Evolutionary conservation across 2,888 invertebrate species (phyloP).

Genomic region (Ashinkailepas kermadecensis): DNA sequence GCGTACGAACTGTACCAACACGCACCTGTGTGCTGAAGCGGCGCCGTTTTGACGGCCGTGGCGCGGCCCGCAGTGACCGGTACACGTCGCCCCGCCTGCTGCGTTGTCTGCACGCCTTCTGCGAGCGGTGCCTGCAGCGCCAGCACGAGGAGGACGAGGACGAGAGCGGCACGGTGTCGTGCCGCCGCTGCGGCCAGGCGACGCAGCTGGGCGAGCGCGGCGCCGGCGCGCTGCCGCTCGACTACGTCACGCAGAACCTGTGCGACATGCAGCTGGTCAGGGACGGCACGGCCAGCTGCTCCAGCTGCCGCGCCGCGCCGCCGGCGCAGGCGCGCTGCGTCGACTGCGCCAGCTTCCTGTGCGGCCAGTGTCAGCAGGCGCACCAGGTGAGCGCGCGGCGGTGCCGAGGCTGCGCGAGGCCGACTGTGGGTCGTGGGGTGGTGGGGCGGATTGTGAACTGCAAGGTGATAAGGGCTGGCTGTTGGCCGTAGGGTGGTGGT

Average conservation of each 20-base stretch:
- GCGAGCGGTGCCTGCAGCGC: conserved; percentile 71
- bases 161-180: conserved; percentile 62
- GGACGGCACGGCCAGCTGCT: conserved; percentile 52
- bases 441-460: too few relatives aligned
- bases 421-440: too few relatives aligned
- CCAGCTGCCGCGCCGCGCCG: conserved; percentile 76
- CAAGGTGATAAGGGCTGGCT: too few relatives aligned
- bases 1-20: too few relatives aligned
- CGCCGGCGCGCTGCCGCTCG: conserved; percentile 36
- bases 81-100: conserved; percentile 66
- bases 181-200: conserved; percentile 55
- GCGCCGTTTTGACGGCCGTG: too few relatives aligned
- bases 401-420: too few relatives aligned
- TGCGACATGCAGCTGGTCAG: conserved; percentile 45
- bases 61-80: conserved; percentile 54
- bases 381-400: conserved; percentile 55
- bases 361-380: conserved; percentile 95
- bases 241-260: conserved; percentile 45
- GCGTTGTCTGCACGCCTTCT: conserved; percentile 76
- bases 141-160: conserved; percentile 48
- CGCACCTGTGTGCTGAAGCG: too few relatives aligned
- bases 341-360: conserved; percentile 92
- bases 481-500: too few relatives aligned
- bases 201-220: conserved; percentile 46
- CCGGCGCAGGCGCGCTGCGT: conserved; percentile 93